Conservation (phyloP, 2,888 invertebrate species). For the Aleiodes alternator region DNA sequence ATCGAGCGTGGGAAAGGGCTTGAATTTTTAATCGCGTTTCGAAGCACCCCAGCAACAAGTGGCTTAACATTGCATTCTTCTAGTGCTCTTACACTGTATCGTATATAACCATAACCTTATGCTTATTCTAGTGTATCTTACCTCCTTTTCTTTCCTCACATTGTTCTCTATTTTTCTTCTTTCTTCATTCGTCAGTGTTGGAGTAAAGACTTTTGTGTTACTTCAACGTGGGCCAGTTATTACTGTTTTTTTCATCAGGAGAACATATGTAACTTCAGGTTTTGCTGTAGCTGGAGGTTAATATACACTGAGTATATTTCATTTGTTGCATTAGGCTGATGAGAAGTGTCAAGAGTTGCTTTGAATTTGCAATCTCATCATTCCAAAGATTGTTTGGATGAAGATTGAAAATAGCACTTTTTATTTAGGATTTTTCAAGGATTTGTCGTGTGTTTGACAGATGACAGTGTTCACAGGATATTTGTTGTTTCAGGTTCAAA, state of each 20-base stretch:
- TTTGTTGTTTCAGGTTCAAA: too few species aligned
- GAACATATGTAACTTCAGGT: conserved; percentile 18
- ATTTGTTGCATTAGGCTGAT: not conserved
- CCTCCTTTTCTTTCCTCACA: conserved; percentile 15
- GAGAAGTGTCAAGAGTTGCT: not conserved
- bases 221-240: not conserved
- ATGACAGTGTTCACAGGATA: too few species aligned
- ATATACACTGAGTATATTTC: conserved; percentile 14
- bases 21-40: conserved; percentile 58
- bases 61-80: conserved; percentile 58
- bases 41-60: conserved; percentile 59
- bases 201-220: too few species aligned
- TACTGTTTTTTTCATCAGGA: not conserved
- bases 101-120: conserved; percentile 38
- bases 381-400: too few species aligned
- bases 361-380: too few species aligned
- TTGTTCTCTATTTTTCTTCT: not conserved
- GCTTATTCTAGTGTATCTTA: conserved; percentile 25
- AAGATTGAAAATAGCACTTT: too few species aligned
- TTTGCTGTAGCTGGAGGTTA: conserved; percentile 12
- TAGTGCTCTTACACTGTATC: conserved; percentile 44
- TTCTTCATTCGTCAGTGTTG: not conserved
- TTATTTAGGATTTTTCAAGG: too few species aligned
- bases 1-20: conserved; percentile 58
- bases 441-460: too few species aligned